These are phyloP conservation scores for Gobionotothen gibberifrons DNA, from an alignment of 2,797 vertebrate species.

Conservation along the genomic window DNA sequence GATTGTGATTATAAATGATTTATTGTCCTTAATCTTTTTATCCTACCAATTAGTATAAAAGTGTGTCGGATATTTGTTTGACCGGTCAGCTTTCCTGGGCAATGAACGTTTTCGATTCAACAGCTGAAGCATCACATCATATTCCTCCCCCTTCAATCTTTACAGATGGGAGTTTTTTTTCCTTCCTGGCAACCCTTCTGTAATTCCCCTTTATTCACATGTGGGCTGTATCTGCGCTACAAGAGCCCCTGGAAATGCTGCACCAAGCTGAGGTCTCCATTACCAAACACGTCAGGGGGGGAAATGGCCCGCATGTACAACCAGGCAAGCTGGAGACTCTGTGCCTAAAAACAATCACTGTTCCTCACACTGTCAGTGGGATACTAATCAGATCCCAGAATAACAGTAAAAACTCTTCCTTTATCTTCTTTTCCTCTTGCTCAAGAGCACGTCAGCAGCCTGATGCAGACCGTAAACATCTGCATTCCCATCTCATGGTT, in stretches of 20 bases:
- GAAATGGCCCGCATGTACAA: slow-evolving; percentile 31
- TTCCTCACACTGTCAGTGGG: not conserved
- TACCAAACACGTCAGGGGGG: slow-evolving; percentile 50
- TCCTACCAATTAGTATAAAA: not conserved
- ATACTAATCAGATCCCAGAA: not conserved
- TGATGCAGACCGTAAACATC: slow-evolving; percentile 19
- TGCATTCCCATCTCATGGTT: not conserved
- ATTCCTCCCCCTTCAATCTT: not conserved
- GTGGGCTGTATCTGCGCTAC: slow-evolving; percentile 14
- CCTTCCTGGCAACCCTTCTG: slow-evolving; percentile 14
- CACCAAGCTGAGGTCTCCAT: slow-evolving; percentile 60
- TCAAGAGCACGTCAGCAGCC: slow-evolving; percentile 33
- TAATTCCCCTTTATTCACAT: slow-evolving; percentile 16
- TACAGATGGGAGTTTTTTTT: slow-evolving; percentile 26
- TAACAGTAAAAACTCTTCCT: not conserved
- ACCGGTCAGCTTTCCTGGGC: not conserved
- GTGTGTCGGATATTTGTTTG: slow-evolving; percentile 9
- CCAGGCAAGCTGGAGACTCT: not conserved
- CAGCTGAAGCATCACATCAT: slow-evolving; percentile 28
- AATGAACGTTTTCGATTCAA: not conserved
- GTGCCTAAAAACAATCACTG: not conserved
- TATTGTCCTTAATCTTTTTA: slow-evolving; percentile 2
- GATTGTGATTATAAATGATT: not conserved
- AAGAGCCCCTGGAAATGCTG: slow-evolving; percentile 45
- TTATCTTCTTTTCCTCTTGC: slow-evolving; percentile 14